Evolutionary conservation across 2,888 invertebrate species (phyloP).

Genomic region (Galeopsomyia nigrocyanea): DNA sequence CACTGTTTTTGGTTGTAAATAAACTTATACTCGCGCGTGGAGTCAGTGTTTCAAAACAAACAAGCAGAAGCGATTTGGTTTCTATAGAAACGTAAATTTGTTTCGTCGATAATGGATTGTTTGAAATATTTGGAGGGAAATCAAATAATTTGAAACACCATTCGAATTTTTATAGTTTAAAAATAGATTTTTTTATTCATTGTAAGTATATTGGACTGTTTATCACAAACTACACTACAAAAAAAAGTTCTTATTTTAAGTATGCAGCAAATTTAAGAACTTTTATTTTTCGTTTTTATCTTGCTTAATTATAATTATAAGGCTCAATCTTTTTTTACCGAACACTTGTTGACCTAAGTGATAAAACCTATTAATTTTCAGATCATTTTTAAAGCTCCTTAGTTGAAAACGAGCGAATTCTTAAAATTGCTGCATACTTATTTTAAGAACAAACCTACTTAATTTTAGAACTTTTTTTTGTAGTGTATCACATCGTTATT

Average conservation of each 20-base stretch:
- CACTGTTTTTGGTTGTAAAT: neutral
- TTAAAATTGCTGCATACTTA: no score
- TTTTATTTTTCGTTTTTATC: no score
- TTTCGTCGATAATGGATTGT: slow-evolving; percentile 25
- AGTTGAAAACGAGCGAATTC: no score
- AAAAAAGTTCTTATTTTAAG: no score
- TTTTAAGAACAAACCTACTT: no score
- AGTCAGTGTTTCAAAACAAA: neutral
- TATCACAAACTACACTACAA: slow-evolving; percentile 24
- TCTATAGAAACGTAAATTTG: slow-evolving; percentile 41
- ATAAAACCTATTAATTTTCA: no score
- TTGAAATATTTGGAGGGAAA: neutral
- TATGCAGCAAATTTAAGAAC: no score
- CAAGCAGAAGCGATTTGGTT: slow-evolving; percentile 27
- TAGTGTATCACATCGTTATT: neutral
- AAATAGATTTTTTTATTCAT: slow-evolving; percentile 1
- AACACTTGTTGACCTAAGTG: no score
- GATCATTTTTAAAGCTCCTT: no score
- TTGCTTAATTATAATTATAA: no score
- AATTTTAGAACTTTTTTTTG: no score
- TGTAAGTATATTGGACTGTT: slow-evolving; percentile 18
- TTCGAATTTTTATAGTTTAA: neutral
- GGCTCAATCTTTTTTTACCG: no score
- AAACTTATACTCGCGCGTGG: neutral
- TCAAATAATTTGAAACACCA: neutral